Conservation (phyloP, 1,140 invertebrate genomes). For the Orchesella cincta region DNA sequence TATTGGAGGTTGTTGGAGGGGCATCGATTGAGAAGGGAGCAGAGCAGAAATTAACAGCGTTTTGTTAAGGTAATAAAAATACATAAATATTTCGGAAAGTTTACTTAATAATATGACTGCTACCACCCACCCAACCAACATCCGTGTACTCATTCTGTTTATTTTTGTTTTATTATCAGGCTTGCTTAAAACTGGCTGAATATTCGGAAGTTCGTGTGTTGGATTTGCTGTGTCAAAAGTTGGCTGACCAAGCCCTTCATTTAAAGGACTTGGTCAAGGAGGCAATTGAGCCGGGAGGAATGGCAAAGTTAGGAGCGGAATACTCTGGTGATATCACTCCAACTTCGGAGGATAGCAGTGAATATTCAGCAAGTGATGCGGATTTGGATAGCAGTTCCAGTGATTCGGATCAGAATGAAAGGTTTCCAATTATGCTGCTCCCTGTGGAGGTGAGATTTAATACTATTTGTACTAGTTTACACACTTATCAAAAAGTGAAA, state of each 20-base stretch:
- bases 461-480: background rate
- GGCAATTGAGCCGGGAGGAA: slow-evolving; percentile 18
- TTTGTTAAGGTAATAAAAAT: too few species aligned
- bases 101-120: too few species aligned
- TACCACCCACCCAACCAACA: too few species aligned
- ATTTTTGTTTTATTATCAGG: background rate
- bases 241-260: slow-evolving; percentile 28
- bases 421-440: slow-evolving; percentile 7
- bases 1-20: too few species aligned
- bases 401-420: background rate
- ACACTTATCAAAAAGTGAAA: background rate
- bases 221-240: slow-evolving; percentile 30
- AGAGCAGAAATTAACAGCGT: too few species aligned
- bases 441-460: background rate
- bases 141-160: background rate
- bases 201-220: slow-evolving; percentile 8
- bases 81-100: too few species aligned
- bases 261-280: slow-evolving; percentile 24
- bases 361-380: background rate
- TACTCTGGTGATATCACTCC: background rate
- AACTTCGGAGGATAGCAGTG: background rate
- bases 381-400: background rate
- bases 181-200: slow-evolving; percentile 7
- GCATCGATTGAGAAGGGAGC: too few species aligned
- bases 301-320: background rate